Base-by-base conservation (phyloP, 2,113 vertebrate genomes). In the Microcebus ravelobensis region DNA sequence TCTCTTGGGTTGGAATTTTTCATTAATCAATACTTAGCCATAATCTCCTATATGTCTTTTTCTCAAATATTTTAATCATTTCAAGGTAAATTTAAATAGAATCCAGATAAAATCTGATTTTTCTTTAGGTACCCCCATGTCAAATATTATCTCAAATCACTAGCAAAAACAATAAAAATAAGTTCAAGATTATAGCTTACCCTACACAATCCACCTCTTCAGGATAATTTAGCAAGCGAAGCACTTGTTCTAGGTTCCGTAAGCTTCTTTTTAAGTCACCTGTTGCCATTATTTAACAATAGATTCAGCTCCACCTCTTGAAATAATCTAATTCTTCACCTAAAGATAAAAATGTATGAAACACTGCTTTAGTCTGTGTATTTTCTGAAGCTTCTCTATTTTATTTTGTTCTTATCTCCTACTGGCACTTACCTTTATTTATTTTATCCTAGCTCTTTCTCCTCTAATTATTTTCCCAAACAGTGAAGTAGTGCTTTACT, bases 251-350 rank as follows among this genome's bases (percentile, higher is more conserved):
- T 57, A 99, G 98, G 96, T 99, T 99, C 91, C 99, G 98, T 91
- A 99, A 98, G 89, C 98, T 98, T 96, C 99, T 99, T 91, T 99
- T 99, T 82, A 99, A 95, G 96, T 99, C 99, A 95, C 99, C 99
- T 42, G 99, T 99, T 76, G 99, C 98, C 99, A 99, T 99, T 92
- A 95, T 97, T 93, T 89, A 96, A 97, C 84, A 80, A 45, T 34
- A 4, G 79, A 83, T 76, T 97, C 85, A 96, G 95, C 90, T 97
- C 83, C 81, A 94, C 94, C 63, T 96, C 86, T 96, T 55, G 14
- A 96, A 97, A 97, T 25, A 87, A 55, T 0, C 1, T 15, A n/a
- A 81, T 59, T 71, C 92, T 88, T 87, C 52, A 94, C 94, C 96
- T 97, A 90, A 9, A 97, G 96, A 96, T 93, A 77, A 92, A 95